Conservation (phyloP, 2,888 invertebrate genomes). For the Apotomis capreana region DNA sequence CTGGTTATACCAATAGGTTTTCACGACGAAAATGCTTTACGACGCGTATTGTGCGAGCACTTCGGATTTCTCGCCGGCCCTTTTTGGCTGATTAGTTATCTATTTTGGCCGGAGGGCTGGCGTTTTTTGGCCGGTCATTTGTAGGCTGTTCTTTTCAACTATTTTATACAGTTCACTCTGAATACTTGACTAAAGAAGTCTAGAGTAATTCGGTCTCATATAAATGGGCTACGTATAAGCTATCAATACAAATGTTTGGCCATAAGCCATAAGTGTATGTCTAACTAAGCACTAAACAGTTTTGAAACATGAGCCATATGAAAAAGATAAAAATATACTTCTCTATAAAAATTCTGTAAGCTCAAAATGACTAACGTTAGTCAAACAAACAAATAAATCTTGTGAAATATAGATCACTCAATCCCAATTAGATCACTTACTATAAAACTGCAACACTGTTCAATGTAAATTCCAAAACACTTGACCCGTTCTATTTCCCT, state of each 20-base stretch:
- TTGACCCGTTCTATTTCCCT: slow-evolving; percentile 1
- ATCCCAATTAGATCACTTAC: background rate
- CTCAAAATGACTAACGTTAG: too few species aligned
- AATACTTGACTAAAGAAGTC: background rate
- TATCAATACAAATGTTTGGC: background rate
- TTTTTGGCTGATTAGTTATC: slow-evolving; percentile 55
- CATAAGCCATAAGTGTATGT: too few species aligned
- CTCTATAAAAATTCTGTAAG: too few species aligned
- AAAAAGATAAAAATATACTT: too few species aligned
- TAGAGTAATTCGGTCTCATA: background rate
- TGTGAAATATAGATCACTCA: too few species aligned
- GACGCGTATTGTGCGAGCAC: slow-evolving; percentile 52
- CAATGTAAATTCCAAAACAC: background rate
- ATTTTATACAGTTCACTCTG: background rate
- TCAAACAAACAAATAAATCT: too few species aligned
- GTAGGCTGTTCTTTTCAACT: background rate
- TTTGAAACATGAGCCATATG: too few species aligned
- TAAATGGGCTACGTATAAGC: background rate
- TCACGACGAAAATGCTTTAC: slow-evolving; percentile 65
- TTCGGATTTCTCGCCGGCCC: slow-evolving; percentile 59
- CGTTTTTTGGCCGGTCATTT: slow-evolving; percentile 18
- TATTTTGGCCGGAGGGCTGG: slow-evolving; percentile 45
- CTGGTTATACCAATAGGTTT: slow-evolving; percentile 70
- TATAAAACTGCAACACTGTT: background rate
- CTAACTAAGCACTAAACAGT: too few species aligned